Evolutionary conservation across 2,113 vertebrate genomes (phyloP).

Genomic region (Antidorcas marsupialis): DNA sequence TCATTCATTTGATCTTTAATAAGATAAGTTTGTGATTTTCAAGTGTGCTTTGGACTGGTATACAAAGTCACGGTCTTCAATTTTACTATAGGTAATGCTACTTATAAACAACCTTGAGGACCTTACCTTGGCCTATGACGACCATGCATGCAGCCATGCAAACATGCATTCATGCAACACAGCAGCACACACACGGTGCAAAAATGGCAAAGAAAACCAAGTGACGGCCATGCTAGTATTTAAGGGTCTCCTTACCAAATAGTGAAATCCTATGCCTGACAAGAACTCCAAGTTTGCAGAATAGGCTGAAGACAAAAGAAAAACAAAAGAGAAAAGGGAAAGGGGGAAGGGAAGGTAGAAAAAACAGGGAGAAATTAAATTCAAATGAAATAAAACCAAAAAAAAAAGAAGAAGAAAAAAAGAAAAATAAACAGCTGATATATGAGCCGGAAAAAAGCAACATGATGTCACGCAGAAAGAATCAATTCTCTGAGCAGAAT

Average conservation of each 20-base stretch:
- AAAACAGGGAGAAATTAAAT: constrained; percentile 61
- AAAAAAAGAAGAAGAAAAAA: constrained; percentile 42
- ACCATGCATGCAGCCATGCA: constrained; percentile 79
- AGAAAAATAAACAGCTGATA: constrained; percentile 83
- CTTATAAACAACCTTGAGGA: constrained; percentile 47
- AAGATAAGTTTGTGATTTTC: background rate
- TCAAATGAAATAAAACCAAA: background rate
- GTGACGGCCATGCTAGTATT: constrained; percentile 79
- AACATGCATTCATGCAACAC: constrained; percentile 79
- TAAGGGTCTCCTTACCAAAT: constrained; percentile 95
- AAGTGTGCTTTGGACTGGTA: background rate
- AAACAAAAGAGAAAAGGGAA: constrained; percentile 78
- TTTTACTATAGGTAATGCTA: background rate
- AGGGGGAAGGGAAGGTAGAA: constrained; percentile 55
- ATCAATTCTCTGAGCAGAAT: constrained; percentile 79
- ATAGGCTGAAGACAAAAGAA: constrained; percentile 91
- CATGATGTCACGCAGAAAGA: constrained; percentile 83
- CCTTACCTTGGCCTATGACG: constrained; percentile 56
- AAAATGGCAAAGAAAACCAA: constrained; percentile 80
- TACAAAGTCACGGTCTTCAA: background rate
- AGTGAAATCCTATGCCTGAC: constrained; percentile 99
- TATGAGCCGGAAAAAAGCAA: constrained; percentile 83
- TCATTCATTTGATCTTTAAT: background rate
- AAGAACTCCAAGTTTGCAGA: constrained; percentile 99
- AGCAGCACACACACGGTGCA: constrained; percentile 72